Evolutionary conservation across 2,888 invertebrate species (phyloP).

Genomic region (Himalopsyche anomala): DNA sequence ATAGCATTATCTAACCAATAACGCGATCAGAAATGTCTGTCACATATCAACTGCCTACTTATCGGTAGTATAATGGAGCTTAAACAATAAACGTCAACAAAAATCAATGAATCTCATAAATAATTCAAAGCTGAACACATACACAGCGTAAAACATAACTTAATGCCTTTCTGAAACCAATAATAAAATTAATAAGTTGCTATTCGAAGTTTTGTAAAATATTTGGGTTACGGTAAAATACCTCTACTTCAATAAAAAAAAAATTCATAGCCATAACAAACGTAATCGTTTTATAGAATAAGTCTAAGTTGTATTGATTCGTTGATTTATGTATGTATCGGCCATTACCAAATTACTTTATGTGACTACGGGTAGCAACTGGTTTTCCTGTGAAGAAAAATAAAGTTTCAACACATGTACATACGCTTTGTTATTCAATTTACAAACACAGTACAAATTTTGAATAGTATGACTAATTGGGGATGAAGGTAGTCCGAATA

Average conservation of each 20-base stretch:
- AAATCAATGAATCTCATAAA: constrained; percentile 10
- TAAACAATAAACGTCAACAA: constrained; percentile 24
- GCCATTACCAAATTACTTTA: too few species aligned
- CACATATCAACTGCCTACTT: constrained; percentile 37
- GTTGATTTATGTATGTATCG: too few species aligned
- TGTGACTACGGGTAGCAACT: too few species aligned
- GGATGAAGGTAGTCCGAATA: too few species aligned
- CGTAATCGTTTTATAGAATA: neutral
- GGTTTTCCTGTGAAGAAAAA: too few species aligned
- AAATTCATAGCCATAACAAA: too few species aligned
- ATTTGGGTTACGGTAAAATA: neutral
- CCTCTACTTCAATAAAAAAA: too few species aligned
- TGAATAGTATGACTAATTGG: too few species aligned
- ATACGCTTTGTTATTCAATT: too few species aligned
- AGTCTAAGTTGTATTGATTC: too few species aligned
- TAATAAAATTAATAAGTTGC: constrained; percentile 1
- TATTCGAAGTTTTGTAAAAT: neutral
- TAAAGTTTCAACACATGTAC: too few species aligned
- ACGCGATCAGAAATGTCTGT: constrained; percentile 57
- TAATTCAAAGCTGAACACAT: constrained; percentile 2
- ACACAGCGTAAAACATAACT: neutral
- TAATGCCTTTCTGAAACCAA: constrained; percentile 19
- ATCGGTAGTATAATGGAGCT: constrained; percentile 8
- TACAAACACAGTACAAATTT: too few species aligned
- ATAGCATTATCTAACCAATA: neutral